phyloP scores from a whole-genome alignment of 2,888 invertebrate species.

The Pimpla rufipes region DNA sequence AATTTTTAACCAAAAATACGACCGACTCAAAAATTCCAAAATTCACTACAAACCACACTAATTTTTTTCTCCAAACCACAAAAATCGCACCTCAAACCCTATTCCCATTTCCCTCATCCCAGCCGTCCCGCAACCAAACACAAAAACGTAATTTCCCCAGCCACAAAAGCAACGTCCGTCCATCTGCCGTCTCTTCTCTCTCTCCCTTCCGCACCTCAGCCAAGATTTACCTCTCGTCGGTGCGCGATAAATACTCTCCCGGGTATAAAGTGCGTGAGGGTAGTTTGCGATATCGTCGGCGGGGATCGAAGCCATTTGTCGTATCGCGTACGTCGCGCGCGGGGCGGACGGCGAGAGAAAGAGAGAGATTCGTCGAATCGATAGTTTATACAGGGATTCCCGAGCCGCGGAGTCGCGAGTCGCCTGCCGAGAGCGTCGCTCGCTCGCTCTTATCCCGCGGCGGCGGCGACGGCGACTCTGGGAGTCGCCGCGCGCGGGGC shows the following conservation, averaged over 20 bases:
- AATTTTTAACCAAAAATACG: no score
- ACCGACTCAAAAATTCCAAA: no score
- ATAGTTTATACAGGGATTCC: constrained; percentile 42
- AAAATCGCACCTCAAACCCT: no score
- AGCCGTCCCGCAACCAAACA: no score
- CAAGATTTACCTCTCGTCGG: not conserved
- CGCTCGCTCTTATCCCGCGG: not conserved
- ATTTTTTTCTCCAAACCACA: no score
- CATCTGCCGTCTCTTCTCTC: not conserved
- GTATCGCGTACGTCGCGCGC: constrained; percentile 4
- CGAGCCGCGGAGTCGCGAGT: not conserved
- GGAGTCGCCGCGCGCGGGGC: not conserved
- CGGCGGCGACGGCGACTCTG: no score
- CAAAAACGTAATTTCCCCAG: no score
- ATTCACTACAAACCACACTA: no score
- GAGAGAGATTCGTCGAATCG: constrained; percentile 55
- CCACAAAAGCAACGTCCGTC: not conserved
- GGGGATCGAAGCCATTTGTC: constrained; percentile 51
- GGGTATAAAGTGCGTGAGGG: constrained; percentile 26
- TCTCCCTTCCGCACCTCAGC: not conserved
- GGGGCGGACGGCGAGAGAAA: not conserved
- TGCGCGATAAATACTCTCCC: constrained; percentile 5
- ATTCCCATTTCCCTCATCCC: no score
- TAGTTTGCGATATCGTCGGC: constrained; percentile 33
- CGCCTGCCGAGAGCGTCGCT: not conserved